These are phyloP conservation scores for Zaprionus davidi DNA, from an alignment of 1,140 invertebrate genomes.

Conservation along the genomic window DNA sequence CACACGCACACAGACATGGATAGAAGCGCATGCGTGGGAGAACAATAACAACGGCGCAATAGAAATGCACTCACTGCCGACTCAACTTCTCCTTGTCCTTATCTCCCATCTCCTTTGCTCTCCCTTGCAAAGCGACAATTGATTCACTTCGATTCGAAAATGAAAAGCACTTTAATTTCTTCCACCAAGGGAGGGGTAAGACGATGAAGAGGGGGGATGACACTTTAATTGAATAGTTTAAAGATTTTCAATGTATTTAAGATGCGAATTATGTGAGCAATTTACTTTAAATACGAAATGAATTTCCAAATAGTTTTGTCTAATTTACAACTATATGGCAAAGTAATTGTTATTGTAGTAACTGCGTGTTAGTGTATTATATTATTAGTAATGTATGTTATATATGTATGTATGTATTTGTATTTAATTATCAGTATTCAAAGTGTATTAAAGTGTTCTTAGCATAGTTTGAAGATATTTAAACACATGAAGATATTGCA, in stretches of 20 bases:
- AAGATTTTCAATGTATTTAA: not conserved
- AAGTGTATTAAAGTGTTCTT: too few relatives aligned
- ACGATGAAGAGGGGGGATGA: not conserved
- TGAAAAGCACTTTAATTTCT: slow-evolving; percentile 31
- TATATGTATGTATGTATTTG: too few relatives aligned
- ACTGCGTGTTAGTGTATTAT: too few relatives aligned
- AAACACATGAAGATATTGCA: too few relatives aligned
- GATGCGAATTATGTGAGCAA: rapidly evolving
- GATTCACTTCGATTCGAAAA: slow-evolving; percentile 37
- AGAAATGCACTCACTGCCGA: slow-evolving; percentile 30
- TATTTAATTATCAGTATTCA: too few relatives aligned
- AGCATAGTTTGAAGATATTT: too few relatives aligned
- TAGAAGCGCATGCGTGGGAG: slow-evolving; percentile 41
- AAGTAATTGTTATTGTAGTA: too few relatives aligned
- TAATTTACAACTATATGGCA: too few relatives aligned
- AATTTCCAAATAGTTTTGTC: not conserved
- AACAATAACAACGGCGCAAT: slow-evolving; percentile 1
- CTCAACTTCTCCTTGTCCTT: slow-evolving; percentile 16
- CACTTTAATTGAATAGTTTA: not conserved
- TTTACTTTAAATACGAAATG: not conserved
- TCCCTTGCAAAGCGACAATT: slow-evolving; percentile 7
- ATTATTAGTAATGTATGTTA: too few relatives aligned
- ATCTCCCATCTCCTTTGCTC: not conserved
- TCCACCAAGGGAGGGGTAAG: not conserved
- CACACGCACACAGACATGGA: not conserved